A percentile compares a stretch with the other conserved stretches of the same genome.
Evolutionary conservation across 2,797 vertebrate species (phyloP).

Genomic region (Gephyroberyx darwinii): DNA sequence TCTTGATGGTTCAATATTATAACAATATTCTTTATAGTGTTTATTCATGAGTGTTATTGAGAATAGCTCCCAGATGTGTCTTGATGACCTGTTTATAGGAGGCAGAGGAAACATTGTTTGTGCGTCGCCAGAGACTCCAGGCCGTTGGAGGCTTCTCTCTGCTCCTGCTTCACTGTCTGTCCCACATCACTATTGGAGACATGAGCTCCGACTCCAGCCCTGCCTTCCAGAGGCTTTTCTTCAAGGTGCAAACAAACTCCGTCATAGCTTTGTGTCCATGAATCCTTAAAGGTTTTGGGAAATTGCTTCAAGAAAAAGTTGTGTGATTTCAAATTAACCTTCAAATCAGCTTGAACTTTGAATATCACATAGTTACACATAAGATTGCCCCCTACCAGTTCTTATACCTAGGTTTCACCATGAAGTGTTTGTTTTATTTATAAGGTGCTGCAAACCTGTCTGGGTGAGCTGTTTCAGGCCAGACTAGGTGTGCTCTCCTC

Average conservation of each 20-base stretch:
- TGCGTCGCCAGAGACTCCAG: conserved; percentile 83
- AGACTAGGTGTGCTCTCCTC: conserved; percentile 32
- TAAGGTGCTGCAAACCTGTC: conserved; percentile 83
- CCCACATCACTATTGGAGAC: conserved; percentile 81
- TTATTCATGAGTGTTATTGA: neutral
- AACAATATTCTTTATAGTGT: too few species aligned
- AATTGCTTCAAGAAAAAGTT: neutral
- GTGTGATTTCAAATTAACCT: neutral
- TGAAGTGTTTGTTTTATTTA: neutral
- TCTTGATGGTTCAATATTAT: too few species aligned
- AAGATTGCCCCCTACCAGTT: neutral
- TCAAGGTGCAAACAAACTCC: conserved; percentile 79
- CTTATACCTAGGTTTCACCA: neutral
- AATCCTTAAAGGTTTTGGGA: neutral
- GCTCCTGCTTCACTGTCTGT: conserved; percentile 86
- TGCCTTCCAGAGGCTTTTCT: conserved; percentile 84
- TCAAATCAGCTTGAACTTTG: too few species aligned
- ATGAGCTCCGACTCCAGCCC: conserved; percentile 78
- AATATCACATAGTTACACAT: neutral
- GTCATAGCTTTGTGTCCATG: neutral
- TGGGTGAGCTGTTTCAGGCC: conserved; percentile 82
- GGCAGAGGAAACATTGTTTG: conserved; percentile 79
- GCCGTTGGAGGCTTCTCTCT: conserved; percentile 87
- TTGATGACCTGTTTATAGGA: conserved; percentile 71
- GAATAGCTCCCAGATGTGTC: neutral